Conservation (phyloP, 2,113 vertebrate genomes). For the Mormyrus lacerda region DNA sequence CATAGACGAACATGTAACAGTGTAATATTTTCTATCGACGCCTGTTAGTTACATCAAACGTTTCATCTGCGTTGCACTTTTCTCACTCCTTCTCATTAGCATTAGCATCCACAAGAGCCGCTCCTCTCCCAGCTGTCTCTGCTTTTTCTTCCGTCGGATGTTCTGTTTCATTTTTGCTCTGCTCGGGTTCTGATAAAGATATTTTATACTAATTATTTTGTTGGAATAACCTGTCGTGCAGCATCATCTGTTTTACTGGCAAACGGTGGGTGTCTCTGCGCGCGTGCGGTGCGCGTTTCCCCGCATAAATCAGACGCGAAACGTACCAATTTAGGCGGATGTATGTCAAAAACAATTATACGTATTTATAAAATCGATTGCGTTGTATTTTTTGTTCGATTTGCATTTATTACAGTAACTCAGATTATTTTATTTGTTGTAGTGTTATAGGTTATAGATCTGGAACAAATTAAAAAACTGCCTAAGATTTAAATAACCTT, state of each 20-base stretch:
- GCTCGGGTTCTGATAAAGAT: neutral
- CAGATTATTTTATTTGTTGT: neutral
- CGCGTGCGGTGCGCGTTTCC: neutral
- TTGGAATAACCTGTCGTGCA: neutral
- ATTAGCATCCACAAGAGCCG: neutral
- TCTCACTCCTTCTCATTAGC: neutral
- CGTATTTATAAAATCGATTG: neutral
- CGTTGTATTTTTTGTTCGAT: neutral
- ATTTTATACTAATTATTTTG: neutral
- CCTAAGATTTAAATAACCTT: neutral
- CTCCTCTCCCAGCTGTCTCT: neutral
- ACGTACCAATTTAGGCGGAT: neutral
- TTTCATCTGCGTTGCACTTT: neutral
- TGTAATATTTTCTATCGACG: neutral
- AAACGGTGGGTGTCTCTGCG: neutral
- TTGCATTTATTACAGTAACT: neutral
- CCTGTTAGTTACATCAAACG: neutral
- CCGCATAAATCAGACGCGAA: neutral
- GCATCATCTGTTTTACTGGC: neutral
- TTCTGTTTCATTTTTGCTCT: neutral
- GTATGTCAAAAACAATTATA: neutral
- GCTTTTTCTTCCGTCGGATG: neutral
- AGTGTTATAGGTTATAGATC: neutral
- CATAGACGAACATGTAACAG: neutral
- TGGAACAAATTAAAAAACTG: neutral